Evolutionary conservation across 2,888 invertebrate species (phyloP).

Genomic region (Pterobdella sp.): DNA sequence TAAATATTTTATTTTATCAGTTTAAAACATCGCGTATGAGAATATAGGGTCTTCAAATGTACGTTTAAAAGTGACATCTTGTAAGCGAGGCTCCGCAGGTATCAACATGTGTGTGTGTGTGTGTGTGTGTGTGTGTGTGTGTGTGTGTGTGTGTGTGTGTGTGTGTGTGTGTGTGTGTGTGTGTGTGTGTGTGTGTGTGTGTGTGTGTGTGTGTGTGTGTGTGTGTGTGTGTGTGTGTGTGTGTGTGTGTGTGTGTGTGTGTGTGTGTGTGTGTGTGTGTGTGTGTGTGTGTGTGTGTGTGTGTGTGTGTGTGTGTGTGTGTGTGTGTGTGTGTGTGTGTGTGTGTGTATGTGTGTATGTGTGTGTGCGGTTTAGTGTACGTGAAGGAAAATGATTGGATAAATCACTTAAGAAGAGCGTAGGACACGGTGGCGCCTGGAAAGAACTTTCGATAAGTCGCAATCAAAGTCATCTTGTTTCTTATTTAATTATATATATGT

Average conservation of each 20-base stretch:
- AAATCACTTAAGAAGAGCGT: too few relatives aligned
- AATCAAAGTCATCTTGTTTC: too few relatives aligned
- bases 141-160: slow-evolving; percentile 1
- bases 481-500: too few relatives aligned
- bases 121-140: slow-evolving; percentile 1
- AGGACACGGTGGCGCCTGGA: too few relatives aligned
- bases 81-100: not conserved
- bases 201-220: not conserved
- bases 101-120: not conserved
- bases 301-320: slow-evolving; percentile 14
- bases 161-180: slow-evolving; percentile 1
- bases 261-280: slow-evolving; percentile 14
- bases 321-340: slow-evolving; percentile 14
- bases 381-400: too few relatives aligned
- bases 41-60: too few relatives aligned
- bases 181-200: not conserved
- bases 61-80: too few relatives aligned
- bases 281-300: slow-evolving; percentile 14
- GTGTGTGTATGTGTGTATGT: slow-evolving; percentile 7
- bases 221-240: slow-evolving; percentile 12
- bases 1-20: too few relatives aligned
- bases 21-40: too few relatives aligned
- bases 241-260: slow-evolving; percentile 14
- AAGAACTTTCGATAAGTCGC: too few relatives aligned
- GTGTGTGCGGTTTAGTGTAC: not conserved